Evolutionary conservation across 2,113 vertebrate genomes (phyloP).

Genomic region (Vidua macroura): DNA sequence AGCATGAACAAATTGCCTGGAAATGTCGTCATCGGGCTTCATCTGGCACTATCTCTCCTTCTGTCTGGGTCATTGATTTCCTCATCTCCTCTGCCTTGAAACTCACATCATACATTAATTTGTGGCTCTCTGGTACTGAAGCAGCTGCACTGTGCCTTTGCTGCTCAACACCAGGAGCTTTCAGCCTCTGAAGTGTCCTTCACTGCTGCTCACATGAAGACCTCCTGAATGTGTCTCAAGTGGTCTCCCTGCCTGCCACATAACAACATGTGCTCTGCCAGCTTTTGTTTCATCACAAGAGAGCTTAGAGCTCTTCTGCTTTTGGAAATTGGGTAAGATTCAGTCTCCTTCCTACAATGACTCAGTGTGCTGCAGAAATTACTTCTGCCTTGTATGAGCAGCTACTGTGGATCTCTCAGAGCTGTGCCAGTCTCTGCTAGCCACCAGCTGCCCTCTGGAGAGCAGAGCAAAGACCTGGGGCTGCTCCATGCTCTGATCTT

Average conservation of each 20-base stretch:
- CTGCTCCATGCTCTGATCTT: neutral
- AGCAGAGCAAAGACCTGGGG: neutral
- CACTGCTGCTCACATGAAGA: slow-evolving; percentile 20
- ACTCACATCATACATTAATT: slow-evolving; percentile 18
- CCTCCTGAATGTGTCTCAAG: slow-evolving; percentile 27
- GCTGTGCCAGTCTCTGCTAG: slow-evolving; percentile 4
- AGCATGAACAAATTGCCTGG: slow-evolving; percentile 53
- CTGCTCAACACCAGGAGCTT: slow-evolving; percentile 27
- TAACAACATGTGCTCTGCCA: slow-evolving; percentile 11
- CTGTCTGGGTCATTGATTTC: slow-evolving; percentile 59
- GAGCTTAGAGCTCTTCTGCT: slow-evolving; percentile 22
- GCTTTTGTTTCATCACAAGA: slow-evolving; percentile 33
- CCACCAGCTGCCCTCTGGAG: neutral
- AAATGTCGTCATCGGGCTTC: slow-evolving; percentile 56
- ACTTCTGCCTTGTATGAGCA: neutral
- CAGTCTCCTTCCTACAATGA: slow-evolving; percentile 31
- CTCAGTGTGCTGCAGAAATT: slow-evolving; percentile 39
- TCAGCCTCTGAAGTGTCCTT: slow-evolving; percentile 44
- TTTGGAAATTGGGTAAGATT: slow-evolving; percentile 46
- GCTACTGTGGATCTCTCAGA: neutral
- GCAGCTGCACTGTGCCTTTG: slow-evolving; percentile 17
- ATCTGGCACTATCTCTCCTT: slow-evolving; percentile 42
- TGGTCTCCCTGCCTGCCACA: slow-evolving; percentile 2
- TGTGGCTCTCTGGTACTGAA: neutral
- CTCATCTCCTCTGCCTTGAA: slow-evolving; percentile 55